phyloP scores from a whole-genome alignment of 2,113 vertebrate species.

The Chlamydotis undulata region DNA sequence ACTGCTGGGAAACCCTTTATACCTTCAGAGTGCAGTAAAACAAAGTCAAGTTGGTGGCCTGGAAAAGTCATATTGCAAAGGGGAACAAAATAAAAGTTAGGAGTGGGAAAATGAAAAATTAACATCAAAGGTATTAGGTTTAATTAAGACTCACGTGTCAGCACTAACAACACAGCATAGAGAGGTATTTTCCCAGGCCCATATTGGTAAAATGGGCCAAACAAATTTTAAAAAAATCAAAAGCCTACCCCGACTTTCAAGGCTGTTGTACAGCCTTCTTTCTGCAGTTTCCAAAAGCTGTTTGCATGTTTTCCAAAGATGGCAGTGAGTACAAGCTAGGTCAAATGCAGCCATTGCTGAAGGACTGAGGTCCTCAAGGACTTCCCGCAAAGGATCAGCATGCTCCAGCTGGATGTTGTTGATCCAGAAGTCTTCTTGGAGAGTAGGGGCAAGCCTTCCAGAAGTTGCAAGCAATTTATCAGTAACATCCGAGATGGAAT shows the following conservation, averaged over 20 bases:
- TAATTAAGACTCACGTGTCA: background rate
- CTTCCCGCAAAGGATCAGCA: conserved; percentile 67
- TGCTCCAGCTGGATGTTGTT: conserved; percentile 74
- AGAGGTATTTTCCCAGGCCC: background rate
- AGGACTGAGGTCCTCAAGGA: conserved; percentile 89
- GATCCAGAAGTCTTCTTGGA: conserved; percentile 92
- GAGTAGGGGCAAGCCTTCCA: conserved; percentile 77
- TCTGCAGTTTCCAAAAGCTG: conserved; percentile 95
- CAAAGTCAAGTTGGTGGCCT: conserved; percentile 81
- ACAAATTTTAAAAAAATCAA: background rate
- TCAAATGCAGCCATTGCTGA: conserved; percentile 93
- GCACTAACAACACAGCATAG: background rate
- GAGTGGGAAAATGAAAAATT: background rate
- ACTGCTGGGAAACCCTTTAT: conserved; percentile 88
- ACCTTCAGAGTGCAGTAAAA: conserved; percentile 71
- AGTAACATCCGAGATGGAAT: conserved; percentile 95
- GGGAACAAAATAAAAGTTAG: background rate
- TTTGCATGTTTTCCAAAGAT: conserved; percentile 93
- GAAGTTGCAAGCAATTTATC: conserved; percentile 88
- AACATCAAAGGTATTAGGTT: background rate
- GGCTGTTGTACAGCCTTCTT: conserved; percentile 79
- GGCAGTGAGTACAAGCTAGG: conserved; percentile 93
- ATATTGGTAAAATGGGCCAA: background rate
- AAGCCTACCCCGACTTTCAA: conserved; percentile 83
- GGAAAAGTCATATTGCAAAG: background rate